Conservation (phyloP, 2,888 invertebrate species). For the Junonia oenone region DNA sequence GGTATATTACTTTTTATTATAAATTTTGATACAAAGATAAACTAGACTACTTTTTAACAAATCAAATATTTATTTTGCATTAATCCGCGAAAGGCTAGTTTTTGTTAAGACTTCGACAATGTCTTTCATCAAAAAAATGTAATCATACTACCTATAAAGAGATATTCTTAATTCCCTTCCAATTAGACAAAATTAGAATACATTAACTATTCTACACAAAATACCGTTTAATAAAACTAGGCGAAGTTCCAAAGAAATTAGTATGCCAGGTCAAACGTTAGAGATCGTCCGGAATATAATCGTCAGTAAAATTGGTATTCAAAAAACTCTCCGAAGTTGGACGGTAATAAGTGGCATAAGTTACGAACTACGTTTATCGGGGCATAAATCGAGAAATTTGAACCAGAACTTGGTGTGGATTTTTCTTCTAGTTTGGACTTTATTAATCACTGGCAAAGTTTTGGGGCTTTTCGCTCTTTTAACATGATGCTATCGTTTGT, state of each 20-base stretch:
- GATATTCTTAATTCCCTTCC: too few relatives aligned
- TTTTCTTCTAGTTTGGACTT: background rate
- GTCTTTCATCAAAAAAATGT: too few relatives aligned
- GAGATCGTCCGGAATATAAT: slow-evolving; percentile 8
- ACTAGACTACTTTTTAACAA: too few relatives aligned
- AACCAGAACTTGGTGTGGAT: background rate
- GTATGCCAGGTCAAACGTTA: slow-evolving; percentile 2
- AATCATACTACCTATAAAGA: too few relatives aligned
- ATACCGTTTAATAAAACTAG: background rate
- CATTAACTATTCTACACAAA: background rate
- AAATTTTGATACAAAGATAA: too few relatives aligned
- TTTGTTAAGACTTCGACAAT: too few relatives aligned
- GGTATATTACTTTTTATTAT: too few relatives aligned
- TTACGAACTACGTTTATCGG: slow-evolving; percentile 6
- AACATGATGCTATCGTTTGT: background rate
- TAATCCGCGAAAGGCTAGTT: too few relatives aligned
- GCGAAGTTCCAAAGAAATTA: slow-evolving; percentile 6
- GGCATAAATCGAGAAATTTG: slow-evolving; percentile 5
- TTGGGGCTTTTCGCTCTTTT: background rate
- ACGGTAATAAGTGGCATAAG: slow-evolving; percentile 10
- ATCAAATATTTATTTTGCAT: too few relatives aligned
- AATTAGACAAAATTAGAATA: too few relatives aligned
- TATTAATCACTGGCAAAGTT: background rate
- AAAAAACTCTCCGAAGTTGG: slow-evolving; percentile 8
- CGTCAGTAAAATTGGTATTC: slow-evolving; percentile 4